Evolutionary conservation across 1,140 invertebrate species (phyloP), one percentile per base, ranked within the genome.

Genomic region (Leptonema lineaticorne): DNA sequence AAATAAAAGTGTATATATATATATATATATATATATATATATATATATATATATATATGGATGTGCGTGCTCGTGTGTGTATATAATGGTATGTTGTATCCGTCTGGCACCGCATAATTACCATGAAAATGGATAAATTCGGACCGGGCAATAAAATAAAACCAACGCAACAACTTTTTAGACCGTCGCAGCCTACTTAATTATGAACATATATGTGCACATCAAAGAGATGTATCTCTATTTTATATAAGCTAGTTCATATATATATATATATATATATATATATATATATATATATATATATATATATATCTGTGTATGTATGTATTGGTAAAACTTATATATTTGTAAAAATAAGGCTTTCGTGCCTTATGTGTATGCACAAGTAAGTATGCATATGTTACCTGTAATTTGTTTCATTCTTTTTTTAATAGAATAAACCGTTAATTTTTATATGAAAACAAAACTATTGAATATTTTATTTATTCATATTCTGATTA

Each of bases 81-180:
- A 6, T 33, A 6, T 33, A 6, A 33, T 33, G 5, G 11, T 33
- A 33, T 11, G 14, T 26, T 24, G 20, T 26, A 45, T 62, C 24
- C 30, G 37, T 62, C 29, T 62, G 59, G 37, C 59, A 62, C 30
- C 30, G 24, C 29, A 62, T 37, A 62, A 62, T 62, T 62, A 33
- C 59, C 29, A 62, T 62, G 59, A 45, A 45, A 41, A 33, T 8
- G 30, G 59, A 62, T 62, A 62, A 62, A 62, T 62, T 62, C 30
- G 30, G 59, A 62, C 37, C 59, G 53, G 63, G 69, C 58, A 66
- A 70, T 70, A 70, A 70, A 70, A 70, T 63, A 53, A 70, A 70
- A 60, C 69, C 53, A 63, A 67, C 69, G 41, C 48, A 56, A 62
- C 59, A 59, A 45, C 48, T 48, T 63, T 70, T 63, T 64, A 57